Evolutionary conservation across 2,888 invertebrate species (phyloP).

Genomic region (Heterodera filipjevi): DNA sequence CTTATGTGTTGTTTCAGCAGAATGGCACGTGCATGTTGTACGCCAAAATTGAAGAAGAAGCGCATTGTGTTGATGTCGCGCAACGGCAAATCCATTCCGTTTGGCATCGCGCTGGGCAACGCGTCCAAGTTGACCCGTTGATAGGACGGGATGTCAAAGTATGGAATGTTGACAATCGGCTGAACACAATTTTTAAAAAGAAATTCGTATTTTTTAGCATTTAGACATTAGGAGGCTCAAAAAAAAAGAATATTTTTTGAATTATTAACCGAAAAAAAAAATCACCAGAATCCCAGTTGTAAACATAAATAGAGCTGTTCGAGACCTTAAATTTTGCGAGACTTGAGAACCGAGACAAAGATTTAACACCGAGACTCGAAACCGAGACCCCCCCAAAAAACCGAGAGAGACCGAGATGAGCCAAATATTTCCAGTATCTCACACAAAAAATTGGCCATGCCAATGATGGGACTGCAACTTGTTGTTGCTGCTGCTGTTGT

Average conservation of each 20-base stretch:
- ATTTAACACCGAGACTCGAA: background rate
- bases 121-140: slow-evolving; percentile 57
- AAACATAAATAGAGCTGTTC: too few species aligned
- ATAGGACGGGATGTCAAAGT: slow-evolving; percentile 53
- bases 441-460: slow-evolving; percentile 54
- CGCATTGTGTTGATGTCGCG: slow-evolving; percentile 57
- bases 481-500: slow-evolving; percentile 11
- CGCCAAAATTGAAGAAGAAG: slow-evolving; percentile 62
- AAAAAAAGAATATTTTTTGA: too few species aligned
- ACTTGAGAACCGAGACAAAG: too few species aligned
- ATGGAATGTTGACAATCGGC: slow-evolving; percentile 53
- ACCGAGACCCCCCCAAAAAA: slow-evolving; percentile 21
- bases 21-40: slow-evolving; percentile 54
- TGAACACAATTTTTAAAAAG: too few species aligned
- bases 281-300: too few species aligned
- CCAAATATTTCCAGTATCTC: too few species aligned
- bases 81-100: slow-evolving; percentile 59
- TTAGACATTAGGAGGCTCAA: background rate
- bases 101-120: slow-evolving; percentile 49
- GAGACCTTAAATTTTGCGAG: too few species aligned
- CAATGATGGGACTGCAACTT: slow-evolving; percentile 39
- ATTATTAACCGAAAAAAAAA: too few species aligned
- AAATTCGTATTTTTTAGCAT: background rate
- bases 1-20: slow-evolving; percentile 44
- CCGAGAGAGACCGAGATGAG: background rate